These are phyloP conservation scores for Stenolophus ochropezus DNA, from an alignment of 2,888 invertebrate species.

Conservation along the genomic window DNA sequence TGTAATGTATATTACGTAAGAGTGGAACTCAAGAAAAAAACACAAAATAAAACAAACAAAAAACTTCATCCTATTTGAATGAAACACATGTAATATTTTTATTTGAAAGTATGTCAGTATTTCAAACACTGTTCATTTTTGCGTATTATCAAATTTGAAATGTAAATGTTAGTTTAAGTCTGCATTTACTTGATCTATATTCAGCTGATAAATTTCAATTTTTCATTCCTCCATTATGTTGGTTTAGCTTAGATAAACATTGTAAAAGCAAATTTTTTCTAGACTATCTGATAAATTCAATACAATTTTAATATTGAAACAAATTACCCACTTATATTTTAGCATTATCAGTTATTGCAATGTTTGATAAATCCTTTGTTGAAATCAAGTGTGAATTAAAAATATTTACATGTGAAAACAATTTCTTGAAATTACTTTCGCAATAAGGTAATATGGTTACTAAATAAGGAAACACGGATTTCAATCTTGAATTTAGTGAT, in stretches of 20 bases:
- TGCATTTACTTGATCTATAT: neutral
- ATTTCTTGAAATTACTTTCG: constrained; percentile 1
- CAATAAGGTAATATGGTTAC: neutral
- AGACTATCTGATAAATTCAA: neutral
- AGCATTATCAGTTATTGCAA: neutral
- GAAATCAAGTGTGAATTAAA: neutral
- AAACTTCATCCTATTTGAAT: neutral
- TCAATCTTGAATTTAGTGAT: neutral
- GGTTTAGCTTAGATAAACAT: neutral
- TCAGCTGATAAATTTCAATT: neutral
- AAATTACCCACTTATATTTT: neutral
- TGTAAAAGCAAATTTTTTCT: neutral
- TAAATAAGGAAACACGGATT: neutral
- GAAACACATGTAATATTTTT: neutral
- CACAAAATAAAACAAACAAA: neutral
- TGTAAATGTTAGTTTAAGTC: neutral
- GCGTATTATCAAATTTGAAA: constrained; percentile 1
- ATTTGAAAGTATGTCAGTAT: neutral
- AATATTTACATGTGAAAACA: neutral
- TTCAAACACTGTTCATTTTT: neutral
- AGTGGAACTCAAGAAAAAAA: too few relatives aligned
- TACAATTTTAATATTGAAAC: neutral
- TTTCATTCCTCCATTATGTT: neutral
- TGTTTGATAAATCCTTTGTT: neutral
- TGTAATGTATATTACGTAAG: too few relatives aligned